phyloP scores from a whole-genome alignment of 1,140 invertebrate genomes.

The Drosophila sulfurigaster region DNA sequence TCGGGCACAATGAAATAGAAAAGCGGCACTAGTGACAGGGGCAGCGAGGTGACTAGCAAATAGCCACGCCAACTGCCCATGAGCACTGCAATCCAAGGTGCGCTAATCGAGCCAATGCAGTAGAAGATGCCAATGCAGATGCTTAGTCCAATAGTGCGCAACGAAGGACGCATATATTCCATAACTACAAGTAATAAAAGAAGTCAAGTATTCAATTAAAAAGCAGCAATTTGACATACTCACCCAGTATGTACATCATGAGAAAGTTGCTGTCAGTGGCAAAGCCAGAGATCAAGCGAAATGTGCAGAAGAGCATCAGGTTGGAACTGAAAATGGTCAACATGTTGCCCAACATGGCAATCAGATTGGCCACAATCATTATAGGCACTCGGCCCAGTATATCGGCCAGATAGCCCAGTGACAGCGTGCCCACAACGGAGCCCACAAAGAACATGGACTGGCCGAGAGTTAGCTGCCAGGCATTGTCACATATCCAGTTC shows the following conservation, averaged over 20 bases:
- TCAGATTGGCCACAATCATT: constrained; percentile 85
- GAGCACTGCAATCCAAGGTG: constrained; percentile 87
- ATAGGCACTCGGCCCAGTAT: constrained; percentile 87
- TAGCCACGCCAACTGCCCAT: constrained; percentile 86
- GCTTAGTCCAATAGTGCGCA: constrained; percentile 87
- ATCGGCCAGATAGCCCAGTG: constrained; percentile 87
- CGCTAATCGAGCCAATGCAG: constrained; percentile 86
- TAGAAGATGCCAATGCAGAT: constrained; percentile 87
- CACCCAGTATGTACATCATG: constrained; percentile 88
- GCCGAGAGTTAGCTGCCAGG: constrained; percentile 86
- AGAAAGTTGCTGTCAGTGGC: constrained; percentile 87
- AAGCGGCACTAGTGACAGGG: constrained; percentile 84
- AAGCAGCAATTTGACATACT: constrained; percentile 23
- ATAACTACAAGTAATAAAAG: constrained; percentile 82
- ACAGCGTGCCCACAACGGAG: constrained; percentile 86
- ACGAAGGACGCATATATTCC: constrained; percentile 87
- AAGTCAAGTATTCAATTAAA: too few relatives aligned
- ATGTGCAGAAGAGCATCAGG: constrained; percentile 85
- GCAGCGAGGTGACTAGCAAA: constrained; percentile 85
- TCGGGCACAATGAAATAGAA: constrained; percentile 87
- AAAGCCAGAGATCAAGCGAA: constrained; percentile 86
- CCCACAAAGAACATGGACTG: constrained; percentile 88
- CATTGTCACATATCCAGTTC: constrained; percentile 87
- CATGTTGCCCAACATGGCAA: constrained; percentile 86
- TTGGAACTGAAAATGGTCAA: constrained; percentile 85